A percentile compares a stretch with the other conserved stretches of the same genome.
Conservation (phyloP, 37 sponge, comb jelly and placozoan species). For the Haliclona indistincta region DNA sequence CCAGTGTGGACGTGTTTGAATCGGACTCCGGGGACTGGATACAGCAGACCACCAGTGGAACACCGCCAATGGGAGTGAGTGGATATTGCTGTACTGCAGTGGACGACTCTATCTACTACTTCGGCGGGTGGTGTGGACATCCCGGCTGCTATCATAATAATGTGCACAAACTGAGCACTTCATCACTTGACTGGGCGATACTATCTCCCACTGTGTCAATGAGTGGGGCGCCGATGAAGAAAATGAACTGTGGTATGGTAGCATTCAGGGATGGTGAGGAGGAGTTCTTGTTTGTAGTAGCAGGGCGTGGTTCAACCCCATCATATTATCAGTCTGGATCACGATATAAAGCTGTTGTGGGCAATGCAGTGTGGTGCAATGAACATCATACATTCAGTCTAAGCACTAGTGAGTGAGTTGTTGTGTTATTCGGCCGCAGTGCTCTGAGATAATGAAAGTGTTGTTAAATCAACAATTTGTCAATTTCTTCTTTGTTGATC, state of each 20-base stretch:
- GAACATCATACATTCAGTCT: no score
- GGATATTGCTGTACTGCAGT: background rate
- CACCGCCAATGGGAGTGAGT: background rate
- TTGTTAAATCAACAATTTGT: no score
- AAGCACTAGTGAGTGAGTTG: no score
- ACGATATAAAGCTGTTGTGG: no score
- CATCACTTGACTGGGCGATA: constrained; percentile 23
- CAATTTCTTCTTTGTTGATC: no score
- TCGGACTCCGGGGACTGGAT: background rate
- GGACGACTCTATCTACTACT: background rate
- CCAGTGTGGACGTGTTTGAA: background rate
- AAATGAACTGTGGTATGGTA: constrained; percentile 60
- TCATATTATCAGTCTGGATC: no score
- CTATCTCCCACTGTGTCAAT: no score
- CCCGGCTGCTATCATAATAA: constrained; percentile 26
- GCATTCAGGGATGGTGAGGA: constrained; percentile 10
- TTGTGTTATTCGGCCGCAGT: no score
- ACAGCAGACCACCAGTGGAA: background rate
- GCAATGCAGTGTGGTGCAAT: no score
- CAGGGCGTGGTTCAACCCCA: constrained; percentile 36
- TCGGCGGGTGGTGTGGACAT: constrained; percentile 6
- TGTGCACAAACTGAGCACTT: constrained; percentile 25
- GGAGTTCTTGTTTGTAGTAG: constrained; percentile 40
- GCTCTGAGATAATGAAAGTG: no score
- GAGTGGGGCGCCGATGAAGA: constrained; percentile 30